These are phyloP conservation scores for Nemotelus nigrinus DNA, from an alignment of 2,888 invertebrate genomes.

Conservation along the genomic window DNA sequence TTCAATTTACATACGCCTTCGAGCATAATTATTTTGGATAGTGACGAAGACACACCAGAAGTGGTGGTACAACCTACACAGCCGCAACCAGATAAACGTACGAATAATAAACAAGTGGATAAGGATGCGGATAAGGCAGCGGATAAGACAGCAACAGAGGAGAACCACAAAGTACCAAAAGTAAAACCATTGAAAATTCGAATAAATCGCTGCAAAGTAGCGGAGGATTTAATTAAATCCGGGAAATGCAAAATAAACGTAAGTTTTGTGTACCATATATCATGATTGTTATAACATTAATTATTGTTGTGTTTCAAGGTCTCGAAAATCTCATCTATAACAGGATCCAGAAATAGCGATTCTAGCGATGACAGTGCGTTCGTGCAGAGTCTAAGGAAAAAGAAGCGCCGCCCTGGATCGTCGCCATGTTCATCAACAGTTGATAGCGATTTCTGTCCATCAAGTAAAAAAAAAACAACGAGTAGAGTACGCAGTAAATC, in stretches of 20 bases:
- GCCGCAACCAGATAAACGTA: neutral
- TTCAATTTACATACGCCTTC: neutral
- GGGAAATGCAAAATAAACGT: conserved; percentile 5
- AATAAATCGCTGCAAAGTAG: conserved; percentile 2
- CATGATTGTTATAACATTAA: neutral
- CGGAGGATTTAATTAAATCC: neutral
- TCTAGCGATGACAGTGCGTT: neutral
- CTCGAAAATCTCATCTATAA: neutral
- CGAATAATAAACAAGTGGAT: neutral
- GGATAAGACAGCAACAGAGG: neutral
- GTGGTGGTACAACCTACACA: neutral
- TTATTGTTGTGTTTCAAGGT: conserved; percentile 1
- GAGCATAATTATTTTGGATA: conserved; percentile 46
- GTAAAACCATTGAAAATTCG: conserved; percentile 21
- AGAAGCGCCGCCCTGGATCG: neutral
- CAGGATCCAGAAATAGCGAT: neutral
- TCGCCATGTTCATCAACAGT: neutral
- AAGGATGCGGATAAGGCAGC: neutral
- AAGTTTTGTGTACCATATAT: neutral
- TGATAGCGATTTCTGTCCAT: neutral
- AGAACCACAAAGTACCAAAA: neutral
- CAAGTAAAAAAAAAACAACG: neutral
- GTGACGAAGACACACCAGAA: conserved; percentile 40
- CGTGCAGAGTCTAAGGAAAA: neutral
- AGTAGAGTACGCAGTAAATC: neutral